Conservation (phyloP, 2,113 vertebrate genomes). For the Silurus meridionalis region DNA sequence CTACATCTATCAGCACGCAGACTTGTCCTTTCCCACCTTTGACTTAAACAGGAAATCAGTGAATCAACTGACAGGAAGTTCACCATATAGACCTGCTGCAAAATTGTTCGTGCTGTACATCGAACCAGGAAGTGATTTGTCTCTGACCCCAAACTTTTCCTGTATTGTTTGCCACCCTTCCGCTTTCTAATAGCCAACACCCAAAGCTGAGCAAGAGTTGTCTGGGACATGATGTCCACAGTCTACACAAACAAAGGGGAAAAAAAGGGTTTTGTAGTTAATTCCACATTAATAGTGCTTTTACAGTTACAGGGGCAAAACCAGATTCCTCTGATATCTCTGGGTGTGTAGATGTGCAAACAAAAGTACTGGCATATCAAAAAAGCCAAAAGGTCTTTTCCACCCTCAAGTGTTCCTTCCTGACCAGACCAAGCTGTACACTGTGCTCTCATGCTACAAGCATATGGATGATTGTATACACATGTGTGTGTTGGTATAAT, state of each 20-base stretch:
- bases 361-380: conserved; percentile 30
- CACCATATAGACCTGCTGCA: conserved; percentile 28
- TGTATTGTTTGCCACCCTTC: conserved; percentile 49
- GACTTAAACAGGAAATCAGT: conserved; percentile 62
- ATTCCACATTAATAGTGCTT: background rate
- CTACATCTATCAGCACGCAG: conserved; percentile 7
- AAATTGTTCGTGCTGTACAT: conserved; percentile 38
- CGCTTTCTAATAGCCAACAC: conserved; percentile 33
- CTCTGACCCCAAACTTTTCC: conserved; percentile 47
- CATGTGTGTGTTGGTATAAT: conserved; percentile 23
- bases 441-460: conserved; percentile 6
- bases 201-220: conserved; percentile 12
- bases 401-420: conserved; percentile 34
- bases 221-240: conserved; percentile 27
- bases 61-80: conserved; percentile 71
- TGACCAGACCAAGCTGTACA: conserved; percentile 18
- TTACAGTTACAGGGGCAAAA: conserved; percentile 24
- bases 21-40: conserved; percentile 14
- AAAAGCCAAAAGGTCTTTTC: conserved; percentile 1
- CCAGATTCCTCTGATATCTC: background rate
- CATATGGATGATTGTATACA: conserved; percentile 37
- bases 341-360: conserved; percentile 21
- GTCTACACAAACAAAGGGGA: background rate
- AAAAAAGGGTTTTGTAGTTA: background rate
- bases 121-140: conserved; percentile 50